Percentiles rank a stretch among this genome's conserved stretches.
phyloP scores from a whole-genome alignment of 2,797 vertebrate genomes.

The Eptatretus atami region DNA sequence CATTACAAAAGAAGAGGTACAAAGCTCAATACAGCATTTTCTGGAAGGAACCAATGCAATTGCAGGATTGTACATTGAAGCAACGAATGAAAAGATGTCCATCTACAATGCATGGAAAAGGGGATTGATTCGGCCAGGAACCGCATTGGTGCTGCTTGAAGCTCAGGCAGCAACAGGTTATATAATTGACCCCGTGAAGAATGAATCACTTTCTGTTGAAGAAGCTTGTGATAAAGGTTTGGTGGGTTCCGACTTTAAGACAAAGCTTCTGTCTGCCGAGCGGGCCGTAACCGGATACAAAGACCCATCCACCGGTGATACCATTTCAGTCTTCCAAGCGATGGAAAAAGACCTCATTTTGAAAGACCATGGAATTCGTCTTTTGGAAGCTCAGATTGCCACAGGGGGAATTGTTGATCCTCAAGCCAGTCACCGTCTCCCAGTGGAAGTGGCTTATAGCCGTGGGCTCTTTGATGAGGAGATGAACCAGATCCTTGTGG shows the following conservation, averaged over 20 bases:
- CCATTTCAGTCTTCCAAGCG: constrained; percentile 93
- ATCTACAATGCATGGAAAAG: constrained; percentile 98
- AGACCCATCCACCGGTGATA: constrained; percentile 70
- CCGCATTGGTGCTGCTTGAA: constrained; percentile 80
- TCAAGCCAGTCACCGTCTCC: constrained; percentile 78
- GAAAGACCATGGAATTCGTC: constrained; percentile 76
- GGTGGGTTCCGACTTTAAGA: constrained; percentile 81
- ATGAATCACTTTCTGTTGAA: constrained; percentile 56
- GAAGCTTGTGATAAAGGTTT: constrained; percentile 79
- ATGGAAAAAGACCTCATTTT: constrained; percentile 94
- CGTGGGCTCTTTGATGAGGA: constrained; percentile 85
- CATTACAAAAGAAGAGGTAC: constrained; percentile 16
- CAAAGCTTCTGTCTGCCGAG: constrained; percentile 81
- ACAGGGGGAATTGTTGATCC: constrained; percentile 92
- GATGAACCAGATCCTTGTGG: constrained; percentile 83
- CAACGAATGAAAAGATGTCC: constrained; percentile 49
- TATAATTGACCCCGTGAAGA: constrained; percentile 80
- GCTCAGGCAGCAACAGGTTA: constrained; percentile 81
- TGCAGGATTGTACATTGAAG: constrained; percentile 48
- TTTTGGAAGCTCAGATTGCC: constrained; percentile 86
- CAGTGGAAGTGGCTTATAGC: constrained; percentile 67
- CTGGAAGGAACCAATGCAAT: constrained; percentile 78
- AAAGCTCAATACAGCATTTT: constrained; percentile 31
- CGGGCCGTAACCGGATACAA: constrained; percentile 72
- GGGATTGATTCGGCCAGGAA: constrained; percentile 78